Evolutionary conservation across 1,140 invertebrate genomes (phyloP), one percentile per base, ranked within the genome.

Genomic region (Polyergus mexicanus): DNA sequence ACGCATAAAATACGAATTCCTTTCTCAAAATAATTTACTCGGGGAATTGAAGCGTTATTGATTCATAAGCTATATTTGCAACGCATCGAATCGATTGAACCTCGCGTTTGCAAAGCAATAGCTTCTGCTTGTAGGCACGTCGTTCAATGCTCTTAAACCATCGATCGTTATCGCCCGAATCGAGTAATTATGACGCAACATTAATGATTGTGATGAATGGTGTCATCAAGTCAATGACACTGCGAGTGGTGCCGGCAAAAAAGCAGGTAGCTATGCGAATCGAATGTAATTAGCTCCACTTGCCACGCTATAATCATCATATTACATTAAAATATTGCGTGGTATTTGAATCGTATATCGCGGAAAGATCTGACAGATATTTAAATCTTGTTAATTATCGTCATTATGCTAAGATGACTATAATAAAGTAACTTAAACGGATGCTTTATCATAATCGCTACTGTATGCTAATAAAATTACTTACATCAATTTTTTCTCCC

Each of bases 161-260:
- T 76, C 76, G 87, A 83, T 83, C 76, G 38, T 77, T 86, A 74
- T 83, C 84, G 75, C 41, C 72, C 83, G 41, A 65, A 47, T 68
- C 51, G 76, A 65, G 72, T 74, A 77, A 86, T 89, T 66, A 62
- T 89, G 87, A 84, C 41, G 84, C 72, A 89, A 89, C 88, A 44
- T 86, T 89, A 86, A 89, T 89, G 85, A 89, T 89, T 44, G 66
- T 51, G 81, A 89, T 78, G 77, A 81, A 89, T 89, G 71, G 71
- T 86, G 88, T 86, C 88, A 86, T 89, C 84, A 60, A 84, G 84
- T 89, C 88, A 89, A 89, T 60, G 87, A 86, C 88, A 88, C 62
- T 56, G 72, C 72, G 13, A 78, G n/a, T 51, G 35, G 35, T 75
- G 71, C 16, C 41, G n/a, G 68, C 69, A 72, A 86, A 89, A 89